These are phyloP conservation scores for Anguilla japonica DNA, from an alignment of 2,113 vertebrate species.

Conservation along the genomic window DNA sequence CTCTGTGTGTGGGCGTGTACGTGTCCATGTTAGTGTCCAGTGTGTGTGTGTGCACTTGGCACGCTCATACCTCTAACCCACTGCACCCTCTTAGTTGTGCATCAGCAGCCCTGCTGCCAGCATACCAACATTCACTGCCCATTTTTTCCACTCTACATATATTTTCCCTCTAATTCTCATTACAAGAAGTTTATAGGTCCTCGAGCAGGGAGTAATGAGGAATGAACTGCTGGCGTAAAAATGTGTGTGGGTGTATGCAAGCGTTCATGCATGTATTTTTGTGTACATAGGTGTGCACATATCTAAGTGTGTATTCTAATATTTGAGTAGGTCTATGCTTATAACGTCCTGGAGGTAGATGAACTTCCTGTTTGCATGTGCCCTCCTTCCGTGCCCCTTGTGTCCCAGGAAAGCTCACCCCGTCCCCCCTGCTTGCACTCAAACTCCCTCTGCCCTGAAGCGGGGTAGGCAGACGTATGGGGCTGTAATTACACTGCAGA, in stretches of 20 bases:
- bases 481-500: not conserved
- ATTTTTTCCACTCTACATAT: not conserved
- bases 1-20: not conserved
- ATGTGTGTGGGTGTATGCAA: not conserved
- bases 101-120: slow-evolving; percentile 38
- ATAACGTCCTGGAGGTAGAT: not conserved
- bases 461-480: not conserved
- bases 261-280: not conserved
- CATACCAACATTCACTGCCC: slow-evolving; percentile 30
- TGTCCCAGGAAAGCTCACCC: not conserved
- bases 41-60: not conserved
- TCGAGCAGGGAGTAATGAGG: not conserved
- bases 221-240: not conserved
- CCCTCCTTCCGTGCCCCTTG: not conserved
- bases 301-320: not conserved
- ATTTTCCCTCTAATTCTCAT: not conserved
- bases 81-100: too few species aligned
- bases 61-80: not conserved
- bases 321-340: not conserved
- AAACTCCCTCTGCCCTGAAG: too few species aligned
- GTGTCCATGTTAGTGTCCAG: too few species aligned
- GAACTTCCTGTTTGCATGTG: not conserved
- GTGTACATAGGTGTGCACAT: not conserved
- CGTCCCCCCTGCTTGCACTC: not conserved
- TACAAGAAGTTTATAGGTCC: not conserved